Evolutionary conservation across 2,113 vertebrate species (phyloP).

Genomic region (Eira barbara): DNA sequence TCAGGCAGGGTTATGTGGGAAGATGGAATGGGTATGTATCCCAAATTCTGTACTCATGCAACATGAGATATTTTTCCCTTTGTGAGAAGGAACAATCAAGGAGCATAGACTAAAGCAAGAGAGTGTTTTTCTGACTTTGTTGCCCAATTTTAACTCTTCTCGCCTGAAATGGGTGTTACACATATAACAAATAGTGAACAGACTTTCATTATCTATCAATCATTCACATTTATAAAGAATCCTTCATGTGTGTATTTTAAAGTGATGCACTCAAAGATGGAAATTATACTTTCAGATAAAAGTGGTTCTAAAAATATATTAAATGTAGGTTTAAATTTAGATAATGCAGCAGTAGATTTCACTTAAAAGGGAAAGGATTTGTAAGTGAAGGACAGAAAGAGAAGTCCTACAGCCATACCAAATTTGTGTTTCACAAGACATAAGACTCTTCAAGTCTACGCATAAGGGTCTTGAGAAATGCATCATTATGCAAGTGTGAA

Average conservation of each 20-base stretch:
- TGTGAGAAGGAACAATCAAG: not conserved
- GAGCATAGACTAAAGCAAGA: conserved; percentile 9
- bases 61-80: not conserved
- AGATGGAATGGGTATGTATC: not conserved
- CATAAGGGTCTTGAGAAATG: not conserved
- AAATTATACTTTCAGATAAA: conserved; percentile 73
- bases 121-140: not conserved
- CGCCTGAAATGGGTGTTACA: conserved; percentile 43
- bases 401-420: not conserved
- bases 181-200: conserved; percentile 55
- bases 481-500: not conserved
- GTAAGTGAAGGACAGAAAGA: not conserved
- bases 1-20: not conserved
- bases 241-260: conserved; percentile 55
- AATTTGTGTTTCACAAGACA: not conserved
- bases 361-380: not conserved
- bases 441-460: not conserved
- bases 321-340: conserved; percentile 66
- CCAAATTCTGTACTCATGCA: not conserved
- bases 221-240: conserved; percentile 53
- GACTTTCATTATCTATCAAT: conserved; percentile 74
- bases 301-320: conserved; percentile 65
- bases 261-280: conserved; percentile 70
- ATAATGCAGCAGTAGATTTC: conserved; percentile 44
- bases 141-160: not conserved